Percentiles rank a stretch among this genome's conserved stretches.
Evolutionary conservation across 2,888 invertebrate genomes (phyloP).

Genomic region (Lepidochitona cinerea): DNA sequence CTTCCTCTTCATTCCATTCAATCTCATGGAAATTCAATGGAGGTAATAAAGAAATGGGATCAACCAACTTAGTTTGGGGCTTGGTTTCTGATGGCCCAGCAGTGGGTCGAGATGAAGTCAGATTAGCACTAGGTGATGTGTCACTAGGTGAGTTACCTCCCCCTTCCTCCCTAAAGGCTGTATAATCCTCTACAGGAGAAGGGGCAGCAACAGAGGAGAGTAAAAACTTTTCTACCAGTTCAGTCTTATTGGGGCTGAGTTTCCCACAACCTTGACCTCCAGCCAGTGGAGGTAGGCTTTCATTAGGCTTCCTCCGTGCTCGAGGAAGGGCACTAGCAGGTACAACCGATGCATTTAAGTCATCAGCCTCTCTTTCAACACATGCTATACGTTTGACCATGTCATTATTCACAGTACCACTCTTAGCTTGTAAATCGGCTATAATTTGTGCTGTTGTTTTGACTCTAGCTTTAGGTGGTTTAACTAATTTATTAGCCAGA

Average conservation of each 20-base stretch:
- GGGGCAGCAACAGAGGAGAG: constrained; percentile 55
- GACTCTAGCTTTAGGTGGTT: constrained; percentile 52
- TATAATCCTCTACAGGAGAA: constrained; percentile 46
- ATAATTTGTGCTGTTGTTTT: constrained; percentile 87
- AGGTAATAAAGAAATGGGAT: constrained; percentile 72
- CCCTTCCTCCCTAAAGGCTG: constrained; percentile 50
- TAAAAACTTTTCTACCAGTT: constrained; percentile 71
- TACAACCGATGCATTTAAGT: constrained; percentile 46
- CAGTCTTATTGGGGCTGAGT: constrained; percentile 67
- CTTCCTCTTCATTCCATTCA: constrained; percentile 72
- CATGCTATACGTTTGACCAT: constrained; percentile 61
- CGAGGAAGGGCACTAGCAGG: constrained; percentile 61
- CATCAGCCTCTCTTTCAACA: constrained; percentile 55
- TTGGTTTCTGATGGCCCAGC: neutral
- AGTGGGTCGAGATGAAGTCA: neutral
- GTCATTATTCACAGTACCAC: constrained; percentile 51
- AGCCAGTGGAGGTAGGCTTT: constrained; percentile 39
- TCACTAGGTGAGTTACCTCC: neutral
- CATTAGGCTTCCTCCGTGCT: constrained; percentile 52
- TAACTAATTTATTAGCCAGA: neutral
- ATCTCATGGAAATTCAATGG: constrained; percentile 77
- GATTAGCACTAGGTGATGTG: neutral
- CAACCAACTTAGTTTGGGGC: neutral
- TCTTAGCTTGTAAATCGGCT: constrained; percentile 79
- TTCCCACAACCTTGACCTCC: constrained; percentile 39